These are phyloP conservation scores for Potamarius usumacintae DNA, from an alignment of 2,113 vertebrate genomes.

Conservation along the genomic window DNA sequence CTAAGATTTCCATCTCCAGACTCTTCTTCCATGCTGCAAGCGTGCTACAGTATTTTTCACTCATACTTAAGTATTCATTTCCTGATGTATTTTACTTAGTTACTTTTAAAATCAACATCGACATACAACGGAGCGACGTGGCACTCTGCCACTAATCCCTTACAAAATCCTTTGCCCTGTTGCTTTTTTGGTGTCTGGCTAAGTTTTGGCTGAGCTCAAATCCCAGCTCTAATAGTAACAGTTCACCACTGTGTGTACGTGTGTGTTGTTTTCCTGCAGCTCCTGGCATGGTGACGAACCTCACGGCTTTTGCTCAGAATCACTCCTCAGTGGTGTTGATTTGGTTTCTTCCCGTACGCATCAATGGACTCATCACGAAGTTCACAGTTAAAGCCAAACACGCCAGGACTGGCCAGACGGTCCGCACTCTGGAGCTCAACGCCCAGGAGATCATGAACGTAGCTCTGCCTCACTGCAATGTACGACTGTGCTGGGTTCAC, in stretches of 20 bases:
- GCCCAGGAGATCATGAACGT: conserved; percentile 88
- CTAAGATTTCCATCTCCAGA: too few species aligned
- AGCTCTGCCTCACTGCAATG: conserved; percentile 90
- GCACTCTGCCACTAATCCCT: too few species aligned
- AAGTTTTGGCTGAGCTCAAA: too few species aligned
- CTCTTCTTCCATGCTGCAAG: too few species aligned
- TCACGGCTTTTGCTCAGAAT: conserved; percentile 87
- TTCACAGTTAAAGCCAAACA: conserved; percentile 93
- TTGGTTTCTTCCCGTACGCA: conserved; percentile 91
- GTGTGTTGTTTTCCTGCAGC: conserved; percentile 74
- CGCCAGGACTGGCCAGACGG: conserved; percentile 83
- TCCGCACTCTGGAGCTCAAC: conserved; percentile 83
- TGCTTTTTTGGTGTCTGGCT: too few species aligned
- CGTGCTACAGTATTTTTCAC: too few species aligned
- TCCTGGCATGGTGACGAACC: conserved; percentile 91
- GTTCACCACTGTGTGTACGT: conserved; percentile 44
- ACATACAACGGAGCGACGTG: too few species aligned
- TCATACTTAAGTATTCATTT: too few species aligned
- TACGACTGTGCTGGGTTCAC: conserved; percentile 57
- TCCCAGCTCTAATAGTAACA: too few species aligned
- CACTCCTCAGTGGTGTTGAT: conserved; percentile 85
- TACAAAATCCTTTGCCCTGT: too few species aligned
- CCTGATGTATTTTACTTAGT: too few species aligned
- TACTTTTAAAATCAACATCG: too few species aligned
- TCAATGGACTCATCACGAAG: conserved; percentile 94